phyloP scores from a whole-genome alignment of 2,113 vertebrate species.

The Megaceryle maxima region DNA sequence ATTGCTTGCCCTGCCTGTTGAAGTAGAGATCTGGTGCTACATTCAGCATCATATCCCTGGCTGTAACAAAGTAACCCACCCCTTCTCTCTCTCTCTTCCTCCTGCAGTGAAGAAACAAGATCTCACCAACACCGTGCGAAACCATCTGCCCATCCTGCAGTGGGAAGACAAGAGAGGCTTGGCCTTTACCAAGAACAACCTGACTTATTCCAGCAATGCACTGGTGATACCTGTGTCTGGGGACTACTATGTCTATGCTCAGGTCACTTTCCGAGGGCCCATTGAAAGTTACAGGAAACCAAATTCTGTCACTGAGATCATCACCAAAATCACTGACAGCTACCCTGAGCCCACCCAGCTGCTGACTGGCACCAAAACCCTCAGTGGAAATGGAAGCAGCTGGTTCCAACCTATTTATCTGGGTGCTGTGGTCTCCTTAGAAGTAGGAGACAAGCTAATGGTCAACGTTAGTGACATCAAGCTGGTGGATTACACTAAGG shows the following conservation, averaged over 20 bases:
- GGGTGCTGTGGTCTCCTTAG: slow-evolving; percentile 71
- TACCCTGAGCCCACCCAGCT: slow-evolving; percentile 73
- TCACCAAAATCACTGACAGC: slow-evolving; percentile 73
- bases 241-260: slow-evolving; percentile 80
- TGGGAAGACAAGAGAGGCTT: slow-evolving; percentile 77
- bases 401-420: slow-evolving; percentile 77
- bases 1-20: no score
- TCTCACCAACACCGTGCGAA: neutral
- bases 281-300: neutral
- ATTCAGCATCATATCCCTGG: neutral
- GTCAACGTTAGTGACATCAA: slow-evolving; percentile 76
- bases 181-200: slow-evolving; percentile 77
- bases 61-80: neutral
- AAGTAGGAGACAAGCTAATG: slow-evolving; percentile 74
- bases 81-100: slow-evolving; percentile 1
- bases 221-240: slow-evolving; percentile 75
- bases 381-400: slow-evolving; percentile 58
- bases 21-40: fast-evolving
- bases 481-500: slow-evolving; percentile 77
- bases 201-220: slow-evolving; percentile 73
- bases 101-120: slow-evolving; percentile 67
- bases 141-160: slow-evolving; percentile 60
- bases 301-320: slow-evolving; percentile 55
- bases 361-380: slow-evolving; percentile 69
- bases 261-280: slow-evolving; percentile 76